phyloP scores from a whole-genome alignment of 2,888 invertebrate genomes.

The Trissolcus japonicus region DNA sequence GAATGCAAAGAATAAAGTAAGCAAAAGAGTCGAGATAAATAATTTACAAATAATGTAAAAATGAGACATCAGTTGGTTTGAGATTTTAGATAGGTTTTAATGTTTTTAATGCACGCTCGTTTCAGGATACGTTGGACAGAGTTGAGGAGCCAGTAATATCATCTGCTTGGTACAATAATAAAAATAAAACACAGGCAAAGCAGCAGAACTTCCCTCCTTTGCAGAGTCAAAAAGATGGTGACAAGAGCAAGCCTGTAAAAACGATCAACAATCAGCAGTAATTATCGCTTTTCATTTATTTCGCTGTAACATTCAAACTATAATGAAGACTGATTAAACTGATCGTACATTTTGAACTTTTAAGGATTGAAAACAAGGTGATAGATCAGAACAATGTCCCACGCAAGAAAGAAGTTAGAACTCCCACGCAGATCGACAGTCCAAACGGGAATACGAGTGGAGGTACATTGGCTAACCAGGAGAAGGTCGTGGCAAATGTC shows the following conservation, averaged over 20 bases:
- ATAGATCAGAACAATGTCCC: conserved; percentile 69
- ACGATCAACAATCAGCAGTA: conserved; percentile 62
- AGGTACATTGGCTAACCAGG: conserved; percentile 13
- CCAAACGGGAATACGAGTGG: conserved; percentile 64
- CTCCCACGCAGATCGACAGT: conserved; percentile 63
- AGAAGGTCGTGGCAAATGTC: conserved; percentile 30
- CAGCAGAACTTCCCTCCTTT: conserved; percentile 72
- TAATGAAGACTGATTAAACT: background rate
- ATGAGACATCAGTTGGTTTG: too few relatives aligned
- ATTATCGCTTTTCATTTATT: conserved; percentile 29
- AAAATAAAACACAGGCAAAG: conserved; percentile 69
- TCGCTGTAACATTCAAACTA: background rate
- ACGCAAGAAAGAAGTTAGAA: conserved; percentile 71
- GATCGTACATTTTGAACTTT: conserved; percentile 11
- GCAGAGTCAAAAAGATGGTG: conserved; percentile 68
- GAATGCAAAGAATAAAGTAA: conserved; percentile 66
- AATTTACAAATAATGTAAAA: too few relatives aligned
- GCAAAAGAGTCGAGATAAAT: background rate
- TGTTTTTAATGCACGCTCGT: background rate
- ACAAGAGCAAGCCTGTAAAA: conserved; percentile 63
- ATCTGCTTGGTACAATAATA: conserved; percentile 75
- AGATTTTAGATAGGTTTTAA: too few relatives aligned
- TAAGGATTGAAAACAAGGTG: conserved; percentile 70
- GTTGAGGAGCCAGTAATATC: conserved; percentile 73
- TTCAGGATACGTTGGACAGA: conserved; percentile 63